Percentiles rank a stretch among this genome's conserved stretches.
phyloP scores from a whole-genome alignment of 2,113 vertebrate species.

The Osmerus eperlanus region DNA sequence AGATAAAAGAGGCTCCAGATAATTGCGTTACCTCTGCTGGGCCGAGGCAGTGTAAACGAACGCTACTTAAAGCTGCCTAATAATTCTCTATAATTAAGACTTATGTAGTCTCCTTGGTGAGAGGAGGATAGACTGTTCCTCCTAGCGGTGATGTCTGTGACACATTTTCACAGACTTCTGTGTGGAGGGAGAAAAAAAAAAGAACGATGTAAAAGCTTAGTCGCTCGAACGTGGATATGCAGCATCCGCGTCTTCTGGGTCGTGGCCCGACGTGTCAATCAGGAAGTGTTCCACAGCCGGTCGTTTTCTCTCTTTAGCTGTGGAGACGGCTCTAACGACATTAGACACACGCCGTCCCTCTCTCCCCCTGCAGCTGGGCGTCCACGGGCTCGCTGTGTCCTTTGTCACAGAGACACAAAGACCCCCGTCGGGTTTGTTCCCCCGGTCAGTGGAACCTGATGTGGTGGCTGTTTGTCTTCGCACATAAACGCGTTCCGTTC shows the following conservation, averaged over 20 bases:
- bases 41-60: slow-evolving; percentile 67
- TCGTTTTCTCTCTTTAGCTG: slow-evolving; percentile 48
- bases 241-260: not conserved
- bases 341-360: slow-evolving; percentile 28
- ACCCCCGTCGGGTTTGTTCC: slow-evolving; percentile 34
- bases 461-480: too few relatives aligned
- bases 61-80: slow-evolving; percentile 71
- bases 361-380: slow-evolving; percentile 46
- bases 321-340: slow-evolving; percentile 35
- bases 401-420: slow-evolving; percentile 57
- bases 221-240: too few relatives aligned
- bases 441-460: slow-evolving; percentile 24
- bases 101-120: slow-evolving; percentile 37
- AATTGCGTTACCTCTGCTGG: slow-evolving; percentile 82
- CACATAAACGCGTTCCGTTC: too few relatives aligned
- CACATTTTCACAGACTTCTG: not conserved
- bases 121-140: slow-evolving; percentile 45
- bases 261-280: not conserved
- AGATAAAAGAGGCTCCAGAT: slow-evolving; percentile 90
- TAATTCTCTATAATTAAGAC: slow-evolving; percentile 77
- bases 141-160: slow-evolving; percentile 33
- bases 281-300: slow-evolving; percentile 9
- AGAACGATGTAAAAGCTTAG: too few relatives aligned
- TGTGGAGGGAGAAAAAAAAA: too few relatives aligned
- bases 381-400: slow-evolving; percentile 35